phyloP scores from a whole-genome alignment of 2,888 invertebrate genomes.

The Lithosia quadra region DNA sequence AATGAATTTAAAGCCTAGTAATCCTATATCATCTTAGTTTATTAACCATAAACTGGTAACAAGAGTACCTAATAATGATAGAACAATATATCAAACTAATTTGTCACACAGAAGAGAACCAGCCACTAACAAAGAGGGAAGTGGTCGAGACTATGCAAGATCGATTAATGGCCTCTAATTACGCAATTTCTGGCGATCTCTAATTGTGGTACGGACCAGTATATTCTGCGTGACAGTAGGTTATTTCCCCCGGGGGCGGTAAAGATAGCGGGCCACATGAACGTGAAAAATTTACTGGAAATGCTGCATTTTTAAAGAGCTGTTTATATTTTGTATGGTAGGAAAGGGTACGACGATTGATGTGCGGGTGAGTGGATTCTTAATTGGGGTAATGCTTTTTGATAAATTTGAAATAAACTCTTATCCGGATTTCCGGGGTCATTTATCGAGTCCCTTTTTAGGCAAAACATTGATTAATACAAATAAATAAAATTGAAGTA shows the following conservation, averaged over 20 bases:
- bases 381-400: constrained; percentile 4
- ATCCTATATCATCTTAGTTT: constrained; percentile 19
- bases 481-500: too few relatives aligned
- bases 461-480: too few relatives aligned
- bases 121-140: constrained; percentile 65
- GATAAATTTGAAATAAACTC: neutral
- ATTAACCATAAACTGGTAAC: constrained; percentile 30
- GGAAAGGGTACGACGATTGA: constrained; percentile 14
- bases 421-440: neutral
- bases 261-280: constrained; percentile 80
- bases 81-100: constrained; percentile 53
- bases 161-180: constrained; percentile 85
- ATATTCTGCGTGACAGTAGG: constrained; percentile 85
- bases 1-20: constrained; percentile 15
- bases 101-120: constrained; percentile 47
- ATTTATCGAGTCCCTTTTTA: neutral
- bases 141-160: constrained; percentile 72
- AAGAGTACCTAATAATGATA: constrained; percentile 35
- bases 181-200: constrained; percentile 86
- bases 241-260: constrained; percentile 85
- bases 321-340: constrained; percentile 18
- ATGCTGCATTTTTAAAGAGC: constrained; percentile 39
- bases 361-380: neutral
- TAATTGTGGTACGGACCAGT: constrained; percentile 83
- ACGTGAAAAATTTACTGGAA: constrained; percentile 64